Evolutionary conservation across 2,888 invertebrate genomes (phyloP).

Genomic region (Argyra leucocephala): DNA sequence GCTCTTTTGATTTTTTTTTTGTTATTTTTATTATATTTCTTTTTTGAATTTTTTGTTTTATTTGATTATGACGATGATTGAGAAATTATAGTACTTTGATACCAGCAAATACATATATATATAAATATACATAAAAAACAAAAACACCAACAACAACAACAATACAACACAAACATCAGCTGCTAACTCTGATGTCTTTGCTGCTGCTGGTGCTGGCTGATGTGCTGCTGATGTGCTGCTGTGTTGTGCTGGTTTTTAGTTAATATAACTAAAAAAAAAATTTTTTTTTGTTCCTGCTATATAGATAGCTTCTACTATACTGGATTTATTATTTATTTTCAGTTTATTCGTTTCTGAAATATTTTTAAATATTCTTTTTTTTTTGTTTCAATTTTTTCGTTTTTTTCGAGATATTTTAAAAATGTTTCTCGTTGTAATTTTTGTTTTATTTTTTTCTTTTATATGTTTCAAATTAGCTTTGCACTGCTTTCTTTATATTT

Average conservation of each 20-base stretch:
- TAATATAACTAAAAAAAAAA: no score
- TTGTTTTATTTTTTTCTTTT: background rate
- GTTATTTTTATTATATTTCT: background rate
- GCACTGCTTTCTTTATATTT: background rate
- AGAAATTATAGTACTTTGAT: slow-evolving; percentile 6
- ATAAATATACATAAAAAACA: slow-evolving; percentile 6
- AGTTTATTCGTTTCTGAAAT: background rate
- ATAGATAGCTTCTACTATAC: background rate
- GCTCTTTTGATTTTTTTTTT: no score
- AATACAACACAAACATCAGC: slow-evolving; percentile 6
- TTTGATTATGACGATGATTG: slow-evolving; percentile 3
- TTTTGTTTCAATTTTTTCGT: background rate
- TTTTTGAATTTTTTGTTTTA: background rate
- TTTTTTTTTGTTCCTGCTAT: background rate
- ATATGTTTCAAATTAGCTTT: no score
- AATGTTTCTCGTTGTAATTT: background rate
- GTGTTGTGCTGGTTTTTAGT: background rate
- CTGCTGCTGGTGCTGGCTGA: background rate
- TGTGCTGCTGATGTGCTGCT: no score
- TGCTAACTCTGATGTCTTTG: background rate
- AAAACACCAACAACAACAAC: slow-evolving; percentile 6
- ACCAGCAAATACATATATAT: slow-evolving; percentile 6
- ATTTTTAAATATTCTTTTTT: background rate
- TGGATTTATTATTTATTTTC: background rate
- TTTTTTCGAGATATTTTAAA: background rate